These are phyloP conservation scores for Prionailurus bengalensis DNA, from an alignment of 2,113 vertebrate genomes.

Conservation along the genomic window DNA sequence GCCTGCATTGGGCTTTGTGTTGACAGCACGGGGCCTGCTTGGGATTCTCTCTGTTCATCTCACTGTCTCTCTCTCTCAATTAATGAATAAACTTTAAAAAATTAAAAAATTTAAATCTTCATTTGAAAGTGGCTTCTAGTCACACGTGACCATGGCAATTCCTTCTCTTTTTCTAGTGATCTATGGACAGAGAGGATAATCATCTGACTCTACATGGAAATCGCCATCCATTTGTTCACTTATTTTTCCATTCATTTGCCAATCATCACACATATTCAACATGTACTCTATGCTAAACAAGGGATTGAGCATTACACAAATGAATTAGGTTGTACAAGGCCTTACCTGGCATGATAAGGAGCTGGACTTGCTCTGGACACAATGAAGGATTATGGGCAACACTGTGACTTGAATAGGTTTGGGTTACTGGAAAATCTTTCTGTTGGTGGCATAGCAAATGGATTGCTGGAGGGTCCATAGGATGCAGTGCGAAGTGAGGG, in stretches of 20 bases:
- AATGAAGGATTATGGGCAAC: neutral
- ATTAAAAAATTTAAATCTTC: neutral
- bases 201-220: neutral
- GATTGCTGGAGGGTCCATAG: accelerated
- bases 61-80: too few species aligned
- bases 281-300: neutral
- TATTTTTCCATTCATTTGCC: neutral
- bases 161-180: neutral
- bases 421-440: neutral
- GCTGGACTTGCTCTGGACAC: neutral
- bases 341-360: neutral
- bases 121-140: neutral
- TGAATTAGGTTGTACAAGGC: neutral
- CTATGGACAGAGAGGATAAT: neutral
- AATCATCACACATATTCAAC: neutral
- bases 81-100: too few species aligned
- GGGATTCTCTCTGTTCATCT: too few species aligned
- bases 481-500: neutral
- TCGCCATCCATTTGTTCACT: neutral
- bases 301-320: neutral
- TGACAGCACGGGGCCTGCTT: too few species aligned
- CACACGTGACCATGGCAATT: neutral
- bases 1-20: too few species aligned
- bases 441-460: neutral
- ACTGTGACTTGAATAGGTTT: neutral